Evolutionary conservation across 2,113 vertebrate genomes (phyloP).

Genomic region (Trogon melanurus): DNA sequence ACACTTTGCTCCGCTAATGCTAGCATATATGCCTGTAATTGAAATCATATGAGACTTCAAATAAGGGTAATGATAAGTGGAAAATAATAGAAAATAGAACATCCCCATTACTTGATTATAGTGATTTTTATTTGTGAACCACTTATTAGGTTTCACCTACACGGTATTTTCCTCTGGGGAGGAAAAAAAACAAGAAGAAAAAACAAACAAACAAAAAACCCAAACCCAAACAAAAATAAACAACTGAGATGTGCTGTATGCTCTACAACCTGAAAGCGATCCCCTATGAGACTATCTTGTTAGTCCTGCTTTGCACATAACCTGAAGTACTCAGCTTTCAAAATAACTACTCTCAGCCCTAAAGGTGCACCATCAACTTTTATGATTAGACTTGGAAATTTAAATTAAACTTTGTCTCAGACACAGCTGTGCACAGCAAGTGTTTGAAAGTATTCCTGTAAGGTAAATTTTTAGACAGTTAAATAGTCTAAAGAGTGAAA

Average conservation of each 20-base stretch:
- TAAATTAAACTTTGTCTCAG: constrained; percentile 57
- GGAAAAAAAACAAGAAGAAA: too few species aligned
- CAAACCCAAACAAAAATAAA: too few species aligned
- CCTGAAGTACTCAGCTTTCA: constrained; percentile 28
- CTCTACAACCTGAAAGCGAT: constrained; percentile 20
- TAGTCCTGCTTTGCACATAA: constrained; percentile 61
- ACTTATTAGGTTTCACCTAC: constrained; percentile 3
- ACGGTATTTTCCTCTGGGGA: too few species aligned
- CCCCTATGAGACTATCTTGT: constrained; percentile 56
- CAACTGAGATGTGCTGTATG: not conserved
- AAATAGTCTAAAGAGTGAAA: constrained; percentile 18
- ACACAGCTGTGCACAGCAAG: constrained; percentile 9
- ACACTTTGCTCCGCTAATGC: constrained; percentile 28
- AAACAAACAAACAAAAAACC: too few species aligned
- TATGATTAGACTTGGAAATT: constrained; percentile 53
- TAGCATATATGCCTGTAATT: not conserved
- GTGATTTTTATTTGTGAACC: constrained; percentile 29
- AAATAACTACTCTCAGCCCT: constrained; percentile 22
- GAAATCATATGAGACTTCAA: not conserved
- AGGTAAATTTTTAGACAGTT: constrained; percentile 38
- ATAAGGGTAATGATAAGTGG: constrained; percentile 2
- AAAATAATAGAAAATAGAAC: constrained; percentile 5
- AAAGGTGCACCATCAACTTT: constrained; percentile 1
- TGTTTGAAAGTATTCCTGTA: constrained; percentile 41
- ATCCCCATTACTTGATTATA: not conserved